Percentiles rank a stretch among this genome's conserved stretches.
Evolutionary conservation across 2,888 invertebrate genomes (phyloP).

Genomic region (Ophion obscuratus): DNA sequence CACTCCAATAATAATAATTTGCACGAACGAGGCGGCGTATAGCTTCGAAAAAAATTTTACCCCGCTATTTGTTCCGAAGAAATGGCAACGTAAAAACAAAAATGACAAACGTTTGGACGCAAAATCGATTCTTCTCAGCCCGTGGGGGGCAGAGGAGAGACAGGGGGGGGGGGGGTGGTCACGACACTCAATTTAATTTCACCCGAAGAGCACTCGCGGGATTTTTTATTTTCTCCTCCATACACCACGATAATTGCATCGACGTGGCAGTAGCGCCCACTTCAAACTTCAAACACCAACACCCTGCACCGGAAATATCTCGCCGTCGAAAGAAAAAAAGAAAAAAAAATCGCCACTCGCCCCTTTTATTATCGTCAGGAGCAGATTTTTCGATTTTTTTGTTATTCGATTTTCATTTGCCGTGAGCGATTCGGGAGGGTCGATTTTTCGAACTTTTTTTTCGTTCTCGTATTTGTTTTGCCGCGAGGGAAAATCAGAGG

Average conservation of each 20-base stretch:
- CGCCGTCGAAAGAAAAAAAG: too few relatives aligned
- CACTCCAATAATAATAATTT: too few relatives aligned
- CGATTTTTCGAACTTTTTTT: too few relatives aligned
- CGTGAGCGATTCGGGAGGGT: too few relatives aligned
- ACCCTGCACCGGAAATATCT: background rate
- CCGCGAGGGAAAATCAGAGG: constrained; percentile 37
- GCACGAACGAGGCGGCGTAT: background rate
- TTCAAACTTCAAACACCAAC: constrained; percentile 36
- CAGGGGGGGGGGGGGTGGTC: too few relatives aligned
- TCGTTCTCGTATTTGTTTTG: too few relatives aligned
- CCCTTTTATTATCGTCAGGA: too few relatives aligned
- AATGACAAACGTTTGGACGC: background rate
- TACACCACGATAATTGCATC: constrained; percentile 46
- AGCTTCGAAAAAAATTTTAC: background rate
- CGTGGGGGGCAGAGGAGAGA: too few relatives aligned
- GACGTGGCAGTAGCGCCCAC: constrained; percentile 41
- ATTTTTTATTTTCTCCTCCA: constrained; percentile 1
- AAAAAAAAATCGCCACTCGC: background rate
- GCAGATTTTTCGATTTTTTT: too few relatives aligned
- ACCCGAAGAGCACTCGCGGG: constrained; percentile 39
- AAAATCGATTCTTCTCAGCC: constrained; percentile 16
- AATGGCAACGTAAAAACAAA: background rate
- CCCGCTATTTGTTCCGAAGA: background rate
- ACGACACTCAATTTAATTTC: constrained; percentile 24
- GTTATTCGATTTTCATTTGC: too few relatives aligned